These are phyloP conservation scores for Aphodius sticticus DNA, from an alignment of 2,888 invertebrate genomes.

Conservation along the genomic window DNA sequence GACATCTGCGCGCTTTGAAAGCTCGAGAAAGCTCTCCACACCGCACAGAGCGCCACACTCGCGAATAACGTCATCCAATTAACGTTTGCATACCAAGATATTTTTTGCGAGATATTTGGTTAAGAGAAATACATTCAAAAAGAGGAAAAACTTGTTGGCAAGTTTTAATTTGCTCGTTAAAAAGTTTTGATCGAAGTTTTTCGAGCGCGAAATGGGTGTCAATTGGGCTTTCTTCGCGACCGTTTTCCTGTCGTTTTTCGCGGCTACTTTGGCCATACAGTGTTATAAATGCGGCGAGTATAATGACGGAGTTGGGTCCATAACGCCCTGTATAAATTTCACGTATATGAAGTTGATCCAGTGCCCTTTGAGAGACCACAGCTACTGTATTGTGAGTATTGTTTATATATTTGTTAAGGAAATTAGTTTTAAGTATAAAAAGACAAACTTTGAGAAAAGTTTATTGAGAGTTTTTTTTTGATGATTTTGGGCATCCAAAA, in stretches of 20 bases:
- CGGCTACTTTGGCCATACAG: constrained; percentile 62
- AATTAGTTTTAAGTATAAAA: too few species aligned
- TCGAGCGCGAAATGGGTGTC: constrained; percentile 36
- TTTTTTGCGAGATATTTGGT: background rate
- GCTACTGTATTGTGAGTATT: constrained; percentile 80
- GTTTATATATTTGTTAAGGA: background rate
- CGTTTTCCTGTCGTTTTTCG: constrained; percentile 42
- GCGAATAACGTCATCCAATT: background rate
- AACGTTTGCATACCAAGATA: background rate
- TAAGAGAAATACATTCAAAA: background rate
- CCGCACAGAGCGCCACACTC: background rate
- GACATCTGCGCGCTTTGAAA: constrained; percentile 4
- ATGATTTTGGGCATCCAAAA: too few species aligned
- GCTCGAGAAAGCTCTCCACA: background rate
- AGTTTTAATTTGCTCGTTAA: constrained; percentile 7
- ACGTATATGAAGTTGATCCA: constrained; percentile 75
- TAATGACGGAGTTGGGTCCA: constrained; percentile 86
- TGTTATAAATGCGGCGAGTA: constrained; percentile 86
- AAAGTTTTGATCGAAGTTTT: background rate
- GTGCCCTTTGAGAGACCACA: constrained; percentile 68
- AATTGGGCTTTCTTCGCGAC: constrained; percentile 37
- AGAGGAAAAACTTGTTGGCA: background rate
- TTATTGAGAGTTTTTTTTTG: too few species aligned
- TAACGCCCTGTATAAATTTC: constrained; percentile 83
- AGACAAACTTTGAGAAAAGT: too few species aligned